These are phyloP conservation scores for Acronicta leporina DNA, from an alignment of 2,888 invertebrate genomes.

Conservation along the genomic window DNA sequence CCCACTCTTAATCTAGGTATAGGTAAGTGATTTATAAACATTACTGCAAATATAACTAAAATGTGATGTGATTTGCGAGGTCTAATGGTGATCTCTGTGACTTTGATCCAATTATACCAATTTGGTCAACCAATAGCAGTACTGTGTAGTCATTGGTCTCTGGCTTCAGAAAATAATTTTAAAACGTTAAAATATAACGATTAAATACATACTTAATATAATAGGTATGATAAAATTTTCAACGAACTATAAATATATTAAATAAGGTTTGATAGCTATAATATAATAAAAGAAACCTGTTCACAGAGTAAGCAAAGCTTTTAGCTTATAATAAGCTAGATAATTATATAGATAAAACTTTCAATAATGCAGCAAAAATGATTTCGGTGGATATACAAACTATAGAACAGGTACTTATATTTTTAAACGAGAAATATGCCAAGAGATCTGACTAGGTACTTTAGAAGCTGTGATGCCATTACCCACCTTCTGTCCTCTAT, in stretches of 20 bases:
- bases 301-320: not conserved
- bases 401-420: not conserved
- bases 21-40: not conserved
- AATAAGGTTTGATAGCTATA: not conserved
- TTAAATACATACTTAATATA: no score
- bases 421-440: slow-evolving; percentile 7
- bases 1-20: slow-evolving; percentile 33
- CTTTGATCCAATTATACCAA: slow-evolving; percentile 34
- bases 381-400: not conserved
- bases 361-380: not conserved
- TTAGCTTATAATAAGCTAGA: no score
- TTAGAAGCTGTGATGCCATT: slow-evolving; percentile 67
- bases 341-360: not conserved
- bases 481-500: slow-evolving; percentile 82
- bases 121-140: slow-evolving; percentile 71
- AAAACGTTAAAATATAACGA: no score
- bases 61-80: slow-evolving; percentile 34
- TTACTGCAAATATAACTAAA: slow-evolving; percentile 24
- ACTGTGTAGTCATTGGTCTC: slow-evolving; percentile 33
- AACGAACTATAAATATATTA: not conserved
- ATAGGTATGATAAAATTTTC: no score
- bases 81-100: slow-evolving; percentile 32
- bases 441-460: slow-evolving; percentile 41
- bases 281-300: no score
- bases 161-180: slow-evolving; percentile 12